These are phyloP conservation scores for Petrolisthes cinctipes DNA, from an alignment of 2,888 invertebrate genomes.

Conservation along the genomic window DNA sequence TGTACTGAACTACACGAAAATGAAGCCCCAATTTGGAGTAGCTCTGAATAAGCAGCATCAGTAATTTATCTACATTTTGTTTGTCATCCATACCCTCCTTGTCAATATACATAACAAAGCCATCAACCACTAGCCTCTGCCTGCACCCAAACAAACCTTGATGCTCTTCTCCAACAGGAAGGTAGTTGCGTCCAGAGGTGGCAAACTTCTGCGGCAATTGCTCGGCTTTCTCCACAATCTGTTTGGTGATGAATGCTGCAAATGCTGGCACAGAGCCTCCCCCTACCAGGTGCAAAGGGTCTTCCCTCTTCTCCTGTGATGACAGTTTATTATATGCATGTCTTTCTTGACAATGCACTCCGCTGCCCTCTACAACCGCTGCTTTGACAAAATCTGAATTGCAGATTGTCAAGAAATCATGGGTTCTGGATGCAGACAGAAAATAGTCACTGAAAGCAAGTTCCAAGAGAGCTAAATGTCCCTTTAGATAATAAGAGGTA, in stretches of 20 bases:
- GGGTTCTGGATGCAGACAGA: constrained; percentile 10
- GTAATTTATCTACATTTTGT: constrained; percentile 27
- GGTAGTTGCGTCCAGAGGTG: constrained; percentile 42
- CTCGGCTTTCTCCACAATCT: constrained; percentile 39
- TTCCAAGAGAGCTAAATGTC: constrained; percentile 39
- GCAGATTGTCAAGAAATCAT: constrained; percentile 34
- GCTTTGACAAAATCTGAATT: constrained; percentile 62
- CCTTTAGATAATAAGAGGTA: constrained; percentile 47
- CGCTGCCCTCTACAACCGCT: constrained; percentile 57
- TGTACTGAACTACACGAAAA: constrained; percentile 41
- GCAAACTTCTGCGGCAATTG: constrained; percentile 49
- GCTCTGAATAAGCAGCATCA: constrained; percentile 34
- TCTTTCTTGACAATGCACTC: constrained; percentile 28
- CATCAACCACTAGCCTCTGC: constrained; percentile 45
- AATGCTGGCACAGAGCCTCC: constrained; percentile 58
- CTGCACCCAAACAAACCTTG: constrained; percentile 27
- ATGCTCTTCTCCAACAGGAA: not conserved
- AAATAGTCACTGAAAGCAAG: constrained; percentile 41
- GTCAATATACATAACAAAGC: constrained; percentile 29
- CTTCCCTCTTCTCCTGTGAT: not conserved
- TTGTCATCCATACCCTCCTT: constrained; percentile 22
- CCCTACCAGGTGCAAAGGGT: constrained; percentile 48
- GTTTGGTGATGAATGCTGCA: constrained; percentile 49
- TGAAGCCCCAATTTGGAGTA: constrained; percentile 45
- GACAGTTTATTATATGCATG: constrained; percentile 29